Base-by-base conservation (phyloP, 2,888 invertebrate genomes). In the Dasypogon diadema region DNA sequence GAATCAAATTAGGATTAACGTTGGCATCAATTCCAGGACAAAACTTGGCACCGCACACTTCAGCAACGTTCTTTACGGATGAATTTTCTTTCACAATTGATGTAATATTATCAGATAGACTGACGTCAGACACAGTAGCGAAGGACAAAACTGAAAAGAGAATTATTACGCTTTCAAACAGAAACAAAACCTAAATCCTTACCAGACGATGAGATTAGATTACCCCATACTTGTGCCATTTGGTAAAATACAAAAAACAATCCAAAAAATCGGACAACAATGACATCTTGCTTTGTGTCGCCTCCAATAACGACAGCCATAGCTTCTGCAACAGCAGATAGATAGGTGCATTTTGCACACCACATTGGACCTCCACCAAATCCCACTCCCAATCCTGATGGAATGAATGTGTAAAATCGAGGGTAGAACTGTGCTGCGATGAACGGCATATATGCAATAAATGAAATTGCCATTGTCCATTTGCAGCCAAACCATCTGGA, bases 211-310 rank as follows among this genome's bases (percentile, higher is more conserved):
- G 96, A 95, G 77, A 96, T 91, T 6, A 97, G 89, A 85, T 97
- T 97, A 0, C 97, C 97, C 93, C 95, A 95, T 58, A 97, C 94
- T 87, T 97, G 94, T n/a, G 97, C 94, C 89, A 96, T 92, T 85
- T 97, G 97, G 85, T 96, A 97, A 84, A 97, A 94, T 91, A 97
- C 94, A 89, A 97, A 98, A 88, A 98, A 98, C 4, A 97, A 89
- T 0, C 98, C 98, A 84, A 98, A 98, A 87, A 97, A 97, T 80
- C 95, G 89, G 8, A 96, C 95, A 56, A 97, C 94, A 75, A 95
- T 89, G 3, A 94, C 91, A 78, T 96, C 94, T 2, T 91, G 88
- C 22, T 89, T 85, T 1, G 91, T 88, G 24, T 80, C 81, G 46
- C 87, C 87, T 12, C 91, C 91, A 0, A 92, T 91, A 63, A 94